These are phyloP conservation scores for Urocitellus parryii DNA, from an alignment of 2,113 vertebrate species.

Conservation along the genomic window DNA sequence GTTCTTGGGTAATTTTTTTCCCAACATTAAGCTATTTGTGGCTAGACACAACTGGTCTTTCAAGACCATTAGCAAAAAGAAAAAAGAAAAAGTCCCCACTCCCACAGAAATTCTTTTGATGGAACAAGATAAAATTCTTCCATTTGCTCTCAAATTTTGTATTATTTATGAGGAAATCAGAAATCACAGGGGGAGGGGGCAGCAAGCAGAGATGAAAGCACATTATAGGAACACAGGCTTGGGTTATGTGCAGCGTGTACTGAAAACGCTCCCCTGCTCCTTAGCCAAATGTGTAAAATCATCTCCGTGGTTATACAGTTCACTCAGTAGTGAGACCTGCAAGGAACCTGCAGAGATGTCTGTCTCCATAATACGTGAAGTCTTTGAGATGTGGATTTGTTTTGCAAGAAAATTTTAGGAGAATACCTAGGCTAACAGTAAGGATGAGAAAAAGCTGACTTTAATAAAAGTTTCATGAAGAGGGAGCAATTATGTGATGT, in stretches of 20 bases:
- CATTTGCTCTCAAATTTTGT: conserved; percentile 72
- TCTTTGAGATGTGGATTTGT: conserved; percentile 22
- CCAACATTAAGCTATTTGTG: conserved; percentile 63
- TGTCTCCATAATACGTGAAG: neutral
- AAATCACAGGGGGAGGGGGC: neutral
- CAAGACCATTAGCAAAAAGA: conserved; percentile 71
- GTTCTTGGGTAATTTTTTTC: conserved; percentile 51
- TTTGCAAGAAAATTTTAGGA: conserved; percentile 20
- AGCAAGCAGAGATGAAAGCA: conserved; percentile 56
- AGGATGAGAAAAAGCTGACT: neutral
- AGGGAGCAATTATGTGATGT: neutral
- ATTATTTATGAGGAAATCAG: conserved; percentile 79
- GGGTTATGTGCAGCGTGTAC: neutral
- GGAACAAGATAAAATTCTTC: conserved; percentile 77
- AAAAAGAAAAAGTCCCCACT: neutral
- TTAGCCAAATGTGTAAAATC: neutral
- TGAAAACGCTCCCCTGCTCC: neutral
- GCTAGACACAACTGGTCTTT: conserved; percentile 73
- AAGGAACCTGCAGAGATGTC: neutral
- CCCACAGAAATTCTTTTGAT: conserved; percentile 72
- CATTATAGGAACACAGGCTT: neutral
- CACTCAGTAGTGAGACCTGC: neutral
- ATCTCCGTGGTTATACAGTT: neutral
- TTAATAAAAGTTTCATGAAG: neutral
- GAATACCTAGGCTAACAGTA: neutral